A percentile compares a stretch with the other conserved stretches of the same genome.
These are phyloP conservation scores for Lagocephalus sceleratus DNA, from an alignment of 2,797 vertebrate species.

Conservation along the genomic window DNA sequence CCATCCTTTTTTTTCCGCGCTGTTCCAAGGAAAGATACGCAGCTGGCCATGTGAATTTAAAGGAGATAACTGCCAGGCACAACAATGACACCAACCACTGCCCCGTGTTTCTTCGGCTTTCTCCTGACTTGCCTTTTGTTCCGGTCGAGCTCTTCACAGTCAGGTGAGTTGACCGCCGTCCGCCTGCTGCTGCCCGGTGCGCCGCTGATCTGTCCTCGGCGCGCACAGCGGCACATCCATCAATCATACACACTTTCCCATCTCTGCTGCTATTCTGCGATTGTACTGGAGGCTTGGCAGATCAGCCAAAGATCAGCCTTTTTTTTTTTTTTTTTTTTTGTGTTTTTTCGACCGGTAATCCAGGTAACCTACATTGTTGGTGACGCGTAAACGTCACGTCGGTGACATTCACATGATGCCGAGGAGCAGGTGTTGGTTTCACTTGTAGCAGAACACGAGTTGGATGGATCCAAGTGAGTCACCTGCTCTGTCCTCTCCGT, in stretches of 20 bases:
- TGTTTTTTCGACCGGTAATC: not conserved
- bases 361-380: not conserved
- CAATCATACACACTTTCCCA: conserved; percentile 11
- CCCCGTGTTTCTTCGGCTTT: conserved; percentile 69
- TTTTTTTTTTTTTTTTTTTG: too few species aligned
- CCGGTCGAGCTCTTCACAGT: conserved; percentile 71
- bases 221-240: too few species aligned
- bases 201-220: not conserved
- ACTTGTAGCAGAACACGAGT: too few species aligned
- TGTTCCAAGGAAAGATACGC: conserved; percentile 60
- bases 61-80: conserved; percentile 69
- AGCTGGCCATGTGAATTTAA: conserved; percentile 81
- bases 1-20: conserved; percentile 34
- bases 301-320: too few species aligned
- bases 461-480: conserved; percentile 1
- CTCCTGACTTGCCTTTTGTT: conserved; percentile 70
- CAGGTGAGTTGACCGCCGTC: conserved; percentile 74
- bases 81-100: conserved; percentile 74
- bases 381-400: conserved; percentile 1
- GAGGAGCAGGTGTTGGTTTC: conserved; percentile 26
- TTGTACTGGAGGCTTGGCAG: not conserved
- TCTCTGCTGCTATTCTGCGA: not conserved
- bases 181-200: conserved; percentile 4
- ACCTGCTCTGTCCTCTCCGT: conserved; percentile 25
- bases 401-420: not conserved